phyloP scores from a whole-genome alignment of 2,888 invertebrate genomes.

The Plebejus argus region DNA sequence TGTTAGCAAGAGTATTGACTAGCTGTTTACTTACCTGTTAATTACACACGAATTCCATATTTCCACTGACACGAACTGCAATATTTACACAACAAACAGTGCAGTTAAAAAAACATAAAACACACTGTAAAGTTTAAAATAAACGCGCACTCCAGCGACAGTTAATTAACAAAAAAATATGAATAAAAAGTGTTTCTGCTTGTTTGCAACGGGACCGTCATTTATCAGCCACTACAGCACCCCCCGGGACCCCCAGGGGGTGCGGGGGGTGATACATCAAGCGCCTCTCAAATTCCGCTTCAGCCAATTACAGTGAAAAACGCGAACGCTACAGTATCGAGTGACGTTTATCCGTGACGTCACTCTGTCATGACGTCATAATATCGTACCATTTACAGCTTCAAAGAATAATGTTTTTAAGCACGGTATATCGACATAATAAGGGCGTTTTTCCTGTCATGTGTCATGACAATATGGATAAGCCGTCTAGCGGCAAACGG shows the following conservation, averaged over 20 bases:
- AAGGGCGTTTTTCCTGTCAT: too few relatives aligned
- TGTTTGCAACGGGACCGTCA: conserved; percentile 42
- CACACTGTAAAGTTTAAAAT: conserved; percentile 9
- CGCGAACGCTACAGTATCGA: conserved; percentile 48
- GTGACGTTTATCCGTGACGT: conserved; percentile 34
- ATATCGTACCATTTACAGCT: neutral
- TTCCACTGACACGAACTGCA: neutral
- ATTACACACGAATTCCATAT: neutral
- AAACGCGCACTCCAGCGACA: conserved; percentile 5
- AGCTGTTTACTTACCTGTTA: neutral
- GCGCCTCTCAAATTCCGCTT: conserved; percentile 62
- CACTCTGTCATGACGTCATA: neutral
- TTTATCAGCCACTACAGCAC: conserved; percentile 46
- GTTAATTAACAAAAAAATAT: conserved; percentile 30
- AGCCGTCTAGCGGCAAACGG: too few relatives aligned
- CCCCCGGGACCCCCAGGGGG: neutral
- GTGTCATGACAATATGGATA: too few relatives aligned
- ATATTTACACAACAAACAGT: neutral
- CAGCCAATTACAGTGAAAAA: conserved; percentile 71
- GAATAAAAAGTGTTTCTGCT: conserved; percentile 31
- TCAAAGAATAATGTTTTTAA: neutral
- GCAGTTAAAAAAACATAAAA: neutral
- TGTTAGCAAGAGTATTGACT: too few relatives aligned
- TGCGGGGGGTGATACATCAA: conserved; percentile 50
- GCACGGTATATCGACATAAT: neutral